Evolutionary conservation across 1,140 invertebrate genomes (phyloP), one percentile per base, ranked within the genome.

Genomic region (Drosophila arizonae): DNA sequence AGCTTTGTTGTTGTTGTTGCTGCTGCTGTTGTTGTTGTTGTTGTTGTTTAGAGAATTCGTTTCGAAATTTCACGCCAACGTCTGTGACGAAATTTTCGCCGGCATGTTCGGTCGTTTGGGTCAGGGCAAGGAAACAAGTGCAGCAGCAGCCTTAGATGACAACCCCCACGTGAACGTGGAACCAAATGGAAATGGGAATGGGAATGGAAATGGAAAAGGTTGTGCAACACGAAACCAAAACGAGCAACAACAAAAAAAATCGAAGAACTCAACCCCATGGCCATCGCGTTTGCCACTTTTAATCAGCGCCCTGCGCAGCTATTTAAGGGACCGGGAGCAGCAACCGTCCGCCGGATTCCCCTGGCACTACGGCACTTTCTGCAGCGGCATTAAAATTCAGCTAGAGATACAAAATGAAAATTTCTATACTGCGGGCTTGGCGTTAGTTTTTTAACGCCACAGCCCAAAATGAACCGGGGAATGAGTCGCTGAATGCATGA

Each of bases 41-140:
- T 57, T 70, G 52, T 65, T 68, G 74, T 88, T 88, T 74, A 76
- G 74, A 86, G 70, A 87, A 90, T 91, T 91, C 90, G 90, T 91
- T 91, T 70, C 90, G 89, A 91, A 91, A 91, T 91, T 91, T 91
- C 90, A 91, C 82, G 90, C 82, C 79, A 90, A 85, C 81, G 84
- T 91, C 90, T 91, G 90, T 89, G 81, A 90, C 82, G 80, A 90
- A 90, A 90, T 87, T 88, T 88, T 46, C 43, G 63, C 50, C 21
- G 17, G 39, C 52, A 28, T 55, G 30, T 17, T 55, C 52, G 52
- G 52, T 55, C 52, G 52, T 15, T 57, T 43, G 64, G 64, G 50
- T 33, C 11, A 36, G n/a, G 33, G 41, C 65, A 62, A 46, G 48
- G 65, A 24, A 70, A 88, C 84, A 88, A 88, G 84, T 84, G 84